Evolutionary conservation across 2,797 vertebrate species (phyloP).

Genomic region (Mionectes olivaceus): DNA sequence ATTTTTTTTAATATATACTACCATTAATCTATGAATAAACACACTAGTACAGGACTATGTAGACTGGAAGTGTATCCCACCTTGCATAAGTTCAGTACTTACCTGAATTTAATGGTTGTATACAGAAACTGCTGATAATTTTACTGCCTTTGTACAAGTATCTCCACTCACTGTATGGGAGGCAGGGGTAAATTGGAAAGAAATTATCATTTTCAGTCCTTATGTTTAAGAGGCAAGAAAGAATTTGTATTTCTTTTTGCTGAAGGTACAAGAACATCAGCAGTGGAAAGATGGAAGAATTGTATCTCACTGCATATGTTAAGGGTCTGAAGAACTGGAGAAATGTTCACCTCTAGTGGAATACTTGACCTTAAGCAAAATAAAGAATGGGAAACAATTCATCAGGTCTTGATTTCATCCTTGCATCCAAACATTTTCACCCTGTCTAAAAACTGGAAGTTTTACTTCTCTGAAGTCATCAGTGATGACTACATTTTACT

Average conservation of each 20-base stretch:
- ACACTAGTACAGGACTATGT: background rate
- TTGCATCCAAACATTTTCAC: background rate
- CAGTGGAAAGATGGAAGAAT: background rate
- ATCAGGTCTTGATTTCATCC: background rate
- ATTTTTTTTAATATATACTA: background rate
- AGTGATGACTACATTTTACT: background rate
- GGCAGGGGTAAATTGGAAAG: background rate
- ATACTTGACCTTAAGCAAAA: background rate
- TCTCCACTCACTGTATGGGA: background rate
- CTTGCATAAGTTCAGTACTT: background rate
- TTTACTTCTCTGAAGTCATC: background rate
- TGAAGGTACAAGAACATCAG: background rate
- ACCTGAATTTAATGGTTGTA: background rate
- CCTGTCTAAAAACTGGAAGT: background rate
- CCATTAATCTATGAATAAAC: background rate
- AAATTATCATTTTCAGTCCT: background rate
- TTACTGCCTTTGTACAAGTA: background rate
- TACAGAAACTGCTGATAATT: background rate
- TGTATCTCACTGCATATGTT: background rate
- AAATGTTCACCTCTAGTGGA: background rate
- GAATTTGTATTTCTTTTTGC: background rate
- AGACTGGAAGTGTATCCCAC: background rate
- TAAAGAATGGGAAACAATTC: background rate
- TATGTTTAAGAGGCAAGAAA: background rate
- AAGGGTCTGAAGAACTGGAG: background rate